Evolutionary conservation across 2,888 invertebrate genomes (phyloP).

Genomic region (Erannis defoliaria): DNA sequence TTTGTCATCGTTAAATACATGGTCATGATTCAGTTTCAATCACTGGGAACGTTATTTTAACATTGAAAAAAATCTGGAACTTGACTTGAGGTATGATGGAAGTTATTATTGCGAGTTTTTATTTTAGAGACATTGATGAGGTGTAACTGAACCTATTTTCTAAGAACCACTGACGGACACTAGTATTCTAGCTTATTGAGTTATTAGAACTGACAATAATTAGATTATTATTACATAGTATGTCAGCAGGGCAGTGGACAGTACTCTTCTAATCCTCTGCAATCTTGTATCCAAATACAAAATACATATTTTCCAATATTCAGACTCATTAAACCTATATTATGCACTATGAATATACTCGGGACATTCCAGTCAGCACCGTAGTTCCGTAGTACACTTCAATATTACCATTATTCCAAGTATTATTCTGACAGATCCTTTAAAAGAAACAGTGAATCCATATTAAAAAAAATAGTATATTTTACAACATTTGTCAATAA

Average conservation of each 20-base stretch:
- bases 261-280: background rate
- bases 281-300: background rate
- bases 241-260: constrained; percentile 23
- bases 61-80: background rate
- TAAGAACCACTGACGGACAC: constrained; percentile 5
- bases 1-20: constrained; percentile 36
- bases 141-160: background rate
- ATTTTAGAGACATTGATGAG: constrained; percentile 3
- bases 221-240: constrained; percentile 25
- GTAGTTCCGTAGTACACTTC: no score
- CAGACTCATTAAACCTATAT: no score
- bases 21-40: constrained; percentile 26
- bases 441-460: no score
- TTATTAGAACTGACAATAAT: constrained; percentile 24
- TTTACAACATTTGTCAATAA: background rate
- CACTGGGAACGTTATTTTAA: background rate
- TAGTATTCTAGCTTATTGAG: constrained; percentile 5
- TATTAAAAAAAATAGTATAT: no score
- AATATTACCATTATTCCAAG: no score
- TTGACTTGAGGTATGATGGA: background rate
- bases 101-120: background rate
- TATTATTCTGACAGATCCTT: no score
- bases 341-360: no score
- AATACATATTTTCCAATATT: no score
- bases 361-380: no score